These are phyloP conservation scores for Contarinia nasturtii DNA, from an alignment of 1,140 invertebrate species.

Conservation along the genomic window DNA sequence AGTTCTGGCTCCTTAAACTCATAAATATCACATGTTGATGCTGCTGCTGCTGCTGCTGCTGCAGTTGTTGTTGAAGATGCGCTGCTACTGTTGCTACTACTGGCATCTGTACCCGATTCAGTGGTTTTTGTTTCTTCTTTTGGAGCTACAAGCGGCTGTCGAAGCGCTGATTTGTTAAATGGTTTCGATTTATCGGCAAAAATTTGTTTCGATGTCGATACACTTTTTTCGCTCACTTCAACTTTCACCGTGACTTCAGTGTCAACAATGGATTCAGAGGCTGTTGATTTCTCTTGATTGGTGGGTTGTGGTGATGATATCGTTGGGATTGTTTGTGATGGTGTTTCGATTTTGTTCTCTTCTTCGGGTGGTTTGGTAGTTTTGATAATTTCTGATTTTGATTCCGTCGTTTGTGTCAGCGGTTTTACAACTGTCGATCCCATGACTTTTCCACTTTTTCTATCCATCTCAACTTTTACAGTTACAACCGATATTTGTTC, in stretches of 20 bases:
- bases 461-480: too few relatives aligned
- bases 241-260: not conserved
- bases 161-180: too few relatives aligned
- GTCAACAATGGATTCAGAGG: not conserved
- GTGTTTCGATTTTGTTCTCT: not conserved
- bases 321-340: not conserved
- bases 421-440: too few relatives aligned
- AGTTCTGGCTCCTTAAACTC: conserved; percentile 79
- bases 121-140: too few relatives aligned
- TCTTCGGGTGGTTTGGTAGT: not conserved
- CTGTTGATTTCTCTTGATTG: not conserved
- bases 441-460: too few relatives aligned
- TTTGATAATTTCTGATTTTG: not conserved
- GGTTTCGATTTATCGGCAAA: not conserved
- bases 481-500: too few relatives aligned
- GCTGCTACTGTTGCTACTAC: too few relatives aligned
- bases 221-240: not conserved
- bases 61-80: not conserved
- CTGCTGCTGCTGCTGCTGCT: not conserved
- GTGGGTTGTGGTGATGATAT: not conserved
- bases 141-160: too few relatives aligned
- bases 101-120: too few relatives aligned
- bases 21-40: conserved; percentile 40
- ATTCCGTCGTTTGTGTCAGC: too few relatives aligned
- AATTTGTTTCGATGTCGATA: not conserved